Base-by-base conservation (phyloP, 2,888 invertebrate species). In the Clusia tigrina region DNA sequence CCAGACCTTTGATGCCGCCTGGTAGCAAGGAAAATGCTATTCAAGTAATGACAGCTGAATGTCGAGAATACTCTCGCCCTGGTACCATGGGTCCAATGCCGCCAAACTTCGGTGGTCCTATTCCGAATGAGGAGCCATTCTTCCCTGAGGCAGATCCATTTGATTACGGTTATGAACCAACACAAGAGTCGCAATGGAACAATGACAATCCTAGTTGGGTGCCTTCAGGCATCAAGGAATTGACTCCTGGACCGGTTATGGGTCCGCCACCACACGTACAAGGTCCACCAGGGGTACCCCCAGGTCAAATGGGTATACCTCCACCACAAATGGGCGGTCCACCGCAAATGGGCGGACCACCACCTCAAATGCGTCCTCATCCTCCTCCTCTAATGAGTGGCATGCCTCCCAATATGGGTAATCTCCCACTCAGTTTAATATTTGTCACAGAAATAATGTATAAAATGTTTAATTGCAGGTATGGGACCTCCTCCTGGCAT, bases 31-130 rank as follows among this genome's bases (percentile, higher is more conserved):
- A 94, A 83, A 95, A 94, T 75, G 91, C 93, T 17, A 95, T 95
- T 77, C 94, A 94, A 86, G 94, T 95, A 53, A 94, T 95, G 94
- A 94, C 95, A 10, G 94, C 94, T 1, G 95, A 95, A 81, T 88
- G 94, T 62, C 87, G 94, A 65, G 94, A 94, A 82, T 95, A 94
- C 82, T 92, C 92, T 51, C 85, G 90, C 9, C 77, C 82, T 0
- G 89, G 89, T 63, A 86, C 87, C 9, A 62, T 67, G 1, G 64
- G 67, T 25, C 78, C 74, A 1, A 88, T 76, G 37, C 81, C 78
- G 69, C 74, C 83, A 67, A 77, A 86, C 81, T 78, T 86, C 76
- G 71, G 86, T 73, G 73, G 72, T 1, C 80, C 78, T 1, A 78
- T 73, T 0, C 78, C 77, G 2, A 69, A 72, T 2, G 82, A 82